Evolutionary conservation across 1,140 invertebrate genomes (phyloP).

Genomic region (Calephelis virginiensis): DNA sequence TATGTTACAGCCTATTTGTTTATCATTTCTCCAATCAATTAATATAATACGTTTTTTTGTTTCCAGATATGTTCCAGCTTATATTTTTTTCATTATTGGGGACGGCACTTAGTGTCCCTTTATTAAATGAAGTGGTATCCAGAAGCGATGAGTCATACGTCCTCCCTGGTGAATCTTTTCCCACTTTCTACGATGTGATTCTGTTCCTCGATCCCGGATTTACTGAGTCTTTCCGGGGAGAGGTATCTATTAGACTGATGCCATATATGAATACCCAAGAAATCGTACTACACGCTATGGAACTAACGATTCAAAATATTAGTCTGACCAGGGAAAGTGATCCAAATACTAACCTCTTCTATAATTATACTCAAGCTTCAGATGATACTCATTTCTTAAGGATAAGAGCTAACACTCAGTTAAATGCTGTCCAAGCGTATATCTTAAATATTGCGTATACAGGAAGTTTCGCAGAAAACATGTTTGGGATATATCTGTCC

Average conservation of each 20-base stretch:
- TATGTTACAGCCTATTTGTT: too few relatives aligned
- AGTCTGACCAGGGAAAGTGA: slow-evolving; percentile 31
- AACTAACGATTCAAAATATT: slow-evolving; percentile 44
- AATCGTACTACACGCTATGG: slow-evolving; percentile 78
- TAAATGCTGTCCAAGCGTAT: slow-evolving; percentile 36
- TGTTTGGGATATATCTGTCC: slow-evolving; percentile 70
- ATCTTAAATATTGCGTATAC: slow-evolving; percentile 51
- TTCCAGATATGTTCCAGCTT: slow-evolving; percentile 50
- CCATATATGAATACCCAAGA: slow-evolving; percentile 55
- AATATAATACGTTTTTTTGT: background rate
- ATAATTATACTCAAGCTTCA: slow-evolving; percentile 30
- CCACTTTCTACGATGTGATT: slow-evolving; percentile 82
- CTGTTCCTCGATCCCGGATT: slow-evolving; percentile 81
- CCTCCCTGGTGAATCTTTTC: slow-evolving; percentile 79
- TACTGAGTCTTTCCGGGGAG: slow-evolving; percentile 78
- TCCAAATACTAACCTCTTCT: slow-evolving; percentile 34
- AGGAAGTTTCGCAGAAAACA: slow-evolving; percentile 51
- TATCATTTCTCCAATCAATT: too few relatives aligned
- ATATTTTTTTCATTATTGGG: slow-evolving; percentile 47
- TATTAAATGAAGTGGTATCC: slow-evolving; percentile 26
- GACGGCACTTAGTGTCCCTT: slow-evolving; percentile 34
- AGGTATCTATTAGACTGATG: slow-evolving; percentile 79
- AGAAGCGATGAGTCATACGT: slow-evolving; percentile 62
- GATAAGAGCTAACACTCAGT: slow-evolving; percentile 36
- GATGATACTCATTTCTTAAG: slow-evolving; percentile 64